These are phyloP conservation scores for Ceuthmochares aereus DNA, from an alignment of 2,113 vertebrate species.

Conservation along the genomic window DNA sequence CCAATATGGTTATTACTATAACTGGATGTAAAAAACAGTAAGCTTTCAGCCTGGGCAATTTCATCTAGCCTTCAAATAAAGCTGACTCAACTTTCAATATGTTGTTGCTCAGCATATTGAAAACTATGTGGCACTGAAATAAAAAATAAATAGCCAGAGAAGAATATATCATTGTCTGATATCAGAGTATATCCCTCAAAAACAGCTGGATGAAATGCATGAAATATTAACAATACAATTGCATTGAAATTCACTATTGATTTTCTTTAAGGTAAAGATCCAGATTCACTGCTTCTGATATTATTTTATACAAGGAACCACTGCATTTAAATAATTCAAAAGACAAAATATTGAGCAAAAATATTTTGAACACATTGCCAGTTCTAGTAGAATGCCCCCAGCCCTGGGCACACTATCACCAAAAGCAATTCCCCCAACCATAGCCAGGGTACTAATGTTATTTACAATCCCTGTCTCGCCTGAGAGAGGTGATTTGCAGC, in stretches of 20 bases:
- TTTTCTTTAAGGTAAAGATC: neutral
- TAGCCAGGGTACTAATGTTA: neutral
- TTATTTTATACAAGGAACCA: neutral
- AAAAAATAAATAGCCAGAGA: neutral
- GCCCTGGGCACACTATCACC: neutral
- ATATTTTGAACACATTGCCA: neutral
- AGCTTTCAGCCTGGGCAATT: slow-evolving; percentile 5
- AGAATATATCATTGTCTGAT: neutral
- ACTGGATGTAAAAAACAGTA: neutral
- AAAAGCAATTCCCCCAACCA: neutral
- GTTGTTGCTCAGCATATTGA: neutral
- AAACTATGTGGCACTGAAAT: neutral
- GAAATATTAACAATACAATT: neutral
- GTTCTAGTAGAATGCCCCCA: neutral
- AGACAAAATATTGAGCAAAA: neutral
- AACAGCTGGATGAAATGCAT: neutral
- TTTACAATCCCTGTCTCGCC: neutral
- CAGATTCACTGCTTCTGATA: neutral
- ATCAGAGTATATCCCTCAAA: neutral
- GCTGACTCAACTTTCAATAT: neutral
- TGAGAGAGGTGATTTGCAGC: neutral
- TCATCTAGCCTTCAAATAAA: neutral
- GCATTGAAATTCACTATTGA: neutral
- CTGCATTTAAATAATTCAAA: neutral
- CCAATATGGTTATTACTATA: slow-evolving; percentile 33